These are phyloP conservation scores for Eulemur rufifrons DNA, from an alignment of 2,113 vertebrate species.

Conservation along the genomic window DNA sequence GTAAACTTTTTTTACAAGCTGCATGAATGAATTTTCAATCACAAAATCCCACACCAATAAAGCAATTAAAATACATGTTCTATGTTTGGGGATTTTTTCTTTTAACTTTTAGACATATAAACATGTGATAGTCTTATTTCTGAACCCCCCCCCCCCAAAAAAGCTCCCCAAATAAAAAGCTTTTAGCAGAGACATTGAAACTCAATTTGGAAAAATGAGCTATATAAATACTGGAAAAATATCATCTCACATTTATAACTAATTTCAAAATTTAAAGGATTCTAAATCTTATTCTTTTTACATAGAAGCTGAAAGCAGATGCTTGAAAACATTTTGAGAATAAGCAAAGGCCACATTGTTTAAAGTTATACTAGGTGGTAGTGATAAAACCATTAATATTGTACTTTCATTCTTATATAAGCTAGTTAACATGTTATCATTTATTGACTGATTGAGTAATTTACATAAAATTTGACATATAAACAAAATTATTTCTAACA, in stretches of 20 bases:
- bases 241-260: background rate
- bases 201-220: background rate
- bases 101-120: background rate
- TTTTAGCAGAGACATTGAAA: background rate
- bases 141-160: background rate
- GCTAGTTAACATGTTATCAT: background rate
- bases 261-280: constrained; percentile 24
- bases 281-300: constrained; percentile 12
- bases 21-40: background rate
- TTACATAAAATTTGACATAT: background rate
- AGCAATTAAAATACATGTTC: constrained; percentile 10
- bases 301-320: background rate
- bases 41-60: background rate
- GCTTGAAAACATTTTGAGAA: background rate
- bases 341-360: background rate
- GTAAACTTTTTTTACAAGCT: background rate
- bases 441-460: background rate
- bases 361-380: background rate
- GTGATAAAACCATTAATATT: background rate
- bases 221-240: background rate
- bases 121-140: background rate
- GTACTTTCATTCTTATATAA: background rate
- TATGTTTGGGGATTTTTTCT: background rate
- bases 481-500: background rate
- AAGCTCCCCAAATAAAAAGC: background rate